Base-by-base conservation (phyloP, 2,888 invertebrate genomes). In the Stenurella melanura region DNA sequence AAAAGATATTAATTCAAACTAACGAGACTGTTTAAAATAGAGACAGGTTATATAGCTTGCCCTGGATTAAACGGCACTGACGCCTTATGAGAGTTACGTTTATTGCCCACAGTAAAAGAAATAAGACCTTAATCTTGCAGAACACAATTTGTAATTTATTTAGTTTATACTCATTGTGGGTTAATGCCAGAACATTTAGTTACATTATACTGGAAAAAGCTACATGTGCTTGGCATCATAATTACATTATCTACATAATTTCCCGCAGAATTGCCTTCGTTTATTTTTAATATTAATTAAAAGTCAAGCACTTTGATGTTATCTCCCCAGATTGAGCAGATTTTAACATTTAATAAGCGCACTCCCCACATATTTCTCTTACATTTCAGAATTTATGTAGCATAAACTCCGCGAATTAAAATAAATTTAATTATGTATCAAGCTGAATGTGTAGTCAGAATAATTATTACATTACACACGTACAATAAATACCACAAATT, bases 131-230 rank as follows among this genome's bases (percentile, higher is more conserved):
- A 83, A 83, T 82, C 83, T 82, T 83, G 78, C 77, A 78, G 80
- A 82, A 82, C 81, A 80, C 80, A 82, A 82, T 81, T 82, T 79
- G 81, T 82, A 81, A 83, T 83, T 83, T 83, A 82, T 82, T 80
- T 80, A 78, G 73, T 81, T 81, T 74, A 82, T 82, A 77, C 77
- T 73, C 80, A 76, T 73, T 74, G 64, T 61, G 78, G 80, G 80
- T 79, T 80, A 75, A n/a, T 77, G 72, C 73, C 63, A 68, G 70
- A 73, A 77, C 80, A 76, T 79, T 80, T 75, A 81, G 75, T 73
- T 75, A 78, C 76, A 76, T 80, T 80, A 78, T 77, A 73, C 75
- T 75, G 76, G 77, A 81, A 80, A 82, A 79, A 81, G 80, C 79
- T 78, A 71, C 74, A 80, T 81, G 82, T 80, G 81, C 79, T 83